These are phyloP conservation scores for Leuctra nigra DNA, from an alignment of 2,888 invertebrate genomes.

Conservation along the genomic window DNA sequence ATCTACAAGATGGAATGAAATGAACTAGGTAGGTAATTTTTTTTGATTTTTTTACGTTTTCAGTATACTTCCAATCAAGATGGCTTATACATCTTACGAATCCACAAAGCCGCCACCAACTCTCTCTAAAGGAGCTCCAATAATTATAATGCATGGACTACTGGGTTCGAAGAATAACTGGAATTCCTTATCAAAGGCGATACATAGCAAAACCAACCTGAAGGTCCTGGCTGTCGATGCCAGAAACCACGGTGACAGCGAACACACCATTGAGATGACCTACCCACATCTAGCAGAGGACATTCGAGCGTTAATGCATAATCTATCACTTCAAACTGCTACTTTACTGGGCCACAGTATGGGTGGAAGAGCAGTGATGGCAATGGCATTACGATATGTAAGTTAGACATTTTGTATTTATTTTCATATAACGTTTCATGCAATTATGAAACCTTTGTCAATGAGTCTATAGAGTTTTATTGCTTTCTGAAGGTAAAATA, in stretches of 20 bases:
- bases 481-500: too few relatives aligned
- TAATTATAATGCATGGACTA: conserved; percentile 80
- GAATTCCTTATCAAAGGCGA: conserved; percentile 68
- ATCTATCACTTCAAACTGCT: conserved; percentile 55
- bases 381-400: conserved; percentile 66
- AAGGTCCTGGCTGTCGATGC: conserved; percentile 78
- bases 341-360: conserved; percentile 86
- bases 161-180: conserved; percentile 85
- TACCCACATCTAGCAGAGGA: conserved; percentile 72
- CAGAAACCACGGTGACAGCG: conserved; percentile 92
- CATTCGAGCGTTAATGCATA: conserved; percentile 56
- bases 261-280: conserved; percentile 64
- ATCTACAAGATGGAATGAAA: not conserved
- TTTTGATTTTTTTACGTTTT: conserved; percentile 12
- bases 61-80: conserved; percentile 46
- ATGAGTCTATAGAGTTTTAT: not conserved
- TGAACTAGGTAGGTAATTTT: not conserved
- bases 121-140: conserved; percentile 45
- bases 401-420: conserved; percentile 26
- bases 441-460: not conserved
- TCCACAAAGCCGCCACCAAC: conserved; percentile 40
- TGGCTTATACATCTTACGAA: conserved; percentile 63
- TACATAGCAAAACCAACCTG: conserved; percentile 53
- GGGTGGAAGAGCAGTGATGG: conserved; percentile 92
- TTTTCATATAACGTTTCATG: too few relatives aligned